These are phyloP conservation scores for Lepetodrilus schrolli DNA, from an alignment of 2,888 invertebrate species.

Conservation along the genomic window DNA sequence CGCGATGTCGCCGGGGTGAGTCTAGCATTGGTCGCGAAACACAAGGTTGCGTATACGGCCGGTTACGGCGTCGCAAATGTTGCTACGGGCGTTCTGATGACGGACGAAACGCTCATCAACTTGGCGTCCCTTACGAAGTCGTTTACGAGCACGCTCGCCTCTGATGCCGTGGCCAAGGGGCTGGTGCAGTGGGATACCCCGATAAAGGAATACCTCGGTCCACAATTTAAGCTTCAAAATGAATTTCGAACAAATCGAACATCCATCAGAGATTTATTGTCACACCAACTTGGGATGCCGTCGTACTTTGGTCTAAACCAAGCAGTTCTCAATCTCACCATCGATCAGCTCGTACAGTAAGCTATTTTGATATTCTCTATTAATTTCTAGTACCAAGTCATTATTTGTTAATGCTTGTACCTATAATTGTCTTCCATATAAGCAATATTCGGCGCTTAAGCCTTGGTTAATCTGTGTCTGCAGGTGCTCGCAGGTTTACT, in stretches of 20 bases:
- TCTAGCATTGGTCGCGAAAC: constrained; percentile 1
- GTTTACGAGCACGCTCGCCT: constrained; percentile 30
- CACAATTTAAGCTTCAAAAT: constrained; percentile 28
- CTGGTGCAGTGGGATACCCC: constrained; percentile 29
- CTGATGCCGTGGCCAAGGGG: constrained; percentile 28
- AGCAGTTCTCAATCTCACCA: constrained; percentile 17
- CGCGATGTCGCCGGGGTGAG: not conserved
- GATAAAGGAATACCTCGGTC: constrained; percentile 1
- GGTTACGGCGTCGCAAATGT: constrained; percentile 2
- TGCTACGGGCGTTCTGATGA: not conserved
- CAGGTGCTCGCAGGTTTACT: not conserved
- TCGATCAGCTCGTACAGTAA: constrained; percentile 29
- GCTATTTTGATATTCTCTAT: not conserved
- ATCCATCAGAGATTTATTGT: constrained; percentile 8
- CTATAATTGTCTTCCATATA: no score
- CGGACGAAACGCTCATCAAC: constrained; percentile 19
- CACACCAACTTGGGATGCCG: constrained; percentile 29
- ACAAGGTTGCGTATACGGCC: not conserved
- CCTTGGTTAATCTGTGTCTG: not conserved
- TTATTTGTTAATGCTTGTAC: no score
- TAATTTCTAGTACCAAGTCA: not conserved
- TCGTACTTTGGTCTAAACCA: constrained; percentile 20
- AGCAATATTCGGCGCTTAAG: not conserved
- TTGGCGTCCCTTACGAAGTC: constrained; percentile 28
- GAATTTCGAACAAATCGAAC: constrained; percentile 27